Evolutionary conservation across 2,888 invertebrate species (phyloP), one percentile per base, ranked within the genome.

Genomic region (Melinaea marsaeus): DNA sequence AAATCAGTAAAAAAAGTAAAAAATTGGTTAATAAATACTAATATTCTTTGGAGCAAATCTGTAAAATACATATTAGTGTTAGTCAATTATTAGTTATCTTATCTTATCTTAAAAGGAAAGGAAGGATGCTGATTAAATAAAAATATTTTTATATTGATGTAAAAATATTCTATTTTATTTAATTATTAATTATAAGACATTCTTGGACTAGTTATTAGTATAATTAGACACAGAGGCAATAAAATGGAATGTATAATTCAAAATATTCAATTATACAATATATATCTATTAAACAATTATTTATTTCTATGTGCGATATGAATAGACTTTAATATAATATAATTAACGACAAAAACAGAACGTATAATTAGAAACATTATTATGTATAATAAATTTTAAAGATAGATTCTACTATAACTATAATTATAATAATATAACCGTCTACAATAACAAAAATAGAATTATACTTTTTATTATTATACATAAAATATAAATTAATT

Each of bases 41-140:
- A 90, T 86, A 81, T 90, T 90, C 85, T 90, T 90, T 74, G 90
- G 90, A 72, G 85, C 90, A 77, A 90, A 90, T 89, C 90, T 90
- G 90, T 73, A 88, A 88, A 75, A 72, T 73, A 67, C 54, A 61
- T 57, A 51, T 9, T 33, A 32, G 42, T 55, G 4, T 51, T 51
- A 51, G 59, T 63, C 60, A 58, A 37, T 59, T 55, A 54, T 61
- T 57, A 57, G 22, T 7, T 56, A n/a, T 33, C 9, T 32, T n/a
- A 13, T 51, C 32, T 51, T 32, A 51, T 46, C n/a, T n/a, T 0
- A 51, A 32, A 32, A 4, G 32, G 22, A 9, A 51, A 51, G 51
- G 5, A 46, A 46, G 22, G 32, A 9, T 42, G 9, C 7, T 9
- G 42, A 42, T 42, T 9, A 42, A 42, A 42, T 42, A 42, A 42